Conservation (phyloP, 1,140 invertebrate genomes). For the Dinoponera quadriceps region DNA sequence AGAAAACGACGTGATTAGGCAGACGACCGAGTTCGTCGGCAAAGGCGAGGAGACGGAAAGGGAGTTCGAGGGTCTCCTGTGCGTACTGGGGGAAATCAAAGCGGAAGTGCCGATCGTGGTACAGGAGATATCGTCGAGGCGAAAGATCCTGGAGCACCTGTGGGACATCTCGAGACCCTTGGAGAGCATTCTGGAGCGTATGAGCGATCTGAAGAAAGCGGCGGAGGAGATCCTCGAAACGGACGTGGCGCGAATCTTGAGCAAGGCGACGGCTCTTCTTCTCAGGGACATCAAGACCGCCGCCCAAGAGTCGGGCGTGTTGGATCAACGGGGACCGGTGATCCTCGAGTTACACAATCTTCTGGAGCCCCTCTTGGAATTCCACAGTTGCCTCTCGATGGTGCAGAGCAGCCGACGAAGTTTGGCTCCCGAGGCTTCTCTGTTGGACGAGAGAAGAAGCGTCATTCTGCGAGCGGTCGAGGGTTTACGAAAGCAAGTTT, state of each 20-base stretch:
- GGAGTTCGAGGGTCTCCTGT: constrained; percentile 64
- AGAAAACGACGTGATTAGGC: constrained; percentile 69
- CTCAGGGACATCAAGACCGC: constrained; percentile 36
- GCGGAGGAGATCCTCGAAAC: constrained; percentile 73
- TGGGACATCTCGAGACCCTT: constrained; percentile 74
- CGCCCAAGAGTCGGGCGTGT: constrained; percentile 23
- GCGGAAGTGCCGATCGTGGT: constrained; percentile 68
- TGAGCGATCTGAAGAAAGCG: constrained; percentile 68
- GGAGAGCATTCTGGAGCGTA: constrained; percentile 72
- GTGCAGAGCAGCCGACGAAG: constrained; percentile 74
- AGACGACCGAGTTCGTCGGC: constrained; percentile 53
- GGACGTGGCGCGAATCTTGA: constrained; percentile 74
- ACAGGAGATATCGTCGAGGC: constrained; percentile 68
- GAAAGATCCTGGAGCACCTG: constrained; percentile 72
- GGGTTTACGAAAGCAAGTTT: constrained; percentile 65
- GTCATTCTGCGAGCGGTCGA: constrained; percentile 76
- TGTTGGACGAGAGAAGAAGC: constrained; percentile 75
- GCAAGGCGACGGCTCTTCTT: constrained; percentile 67
- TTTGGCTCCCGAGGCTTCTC: constrained; percentile 66
- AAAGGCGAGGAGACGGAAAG: constrained; percentile 44
- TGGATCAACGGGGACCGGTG: constrained; percentile 62
- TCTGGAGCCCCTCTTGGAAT: constrained; percentile 76
- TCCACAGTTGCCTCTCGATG: constrained; percentile 76
- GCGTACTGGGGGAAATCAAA: constrained; percentile 70
- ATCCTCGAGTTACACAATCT: constrained; percentile 68